Base-by-base conservation (phyloP, 2,797 vertebrate genomes). In the Oryzias sinensis region DNA sequence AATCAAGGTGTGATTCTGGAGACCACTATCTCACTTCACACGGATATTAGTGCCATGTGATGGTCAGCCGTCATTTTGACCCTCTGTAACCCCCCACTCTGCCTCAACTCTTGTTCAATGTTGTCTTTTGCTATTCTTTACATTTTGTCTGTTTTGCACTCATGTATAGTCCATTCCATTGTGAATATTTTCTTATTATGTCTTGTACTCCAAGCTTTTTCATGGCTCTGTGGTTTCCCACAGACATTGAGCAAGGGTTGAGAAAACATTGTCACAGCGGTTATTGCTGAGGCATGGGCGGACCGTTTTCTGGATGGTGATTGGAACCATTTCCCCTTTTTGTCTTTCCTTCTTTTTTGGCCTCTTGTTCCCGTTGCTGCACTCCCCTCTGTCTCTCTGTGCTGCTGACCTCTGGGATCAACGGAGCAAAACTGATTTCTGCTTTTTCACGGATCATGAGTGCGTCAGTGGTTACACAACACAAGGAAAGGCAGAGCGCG, bases 361-460 rank as follows among this genome's bases (percentile, higher is more conserved):
- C 72, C 66, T 67, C 5, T 49, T 44, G 42, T 52, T 73, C 50
- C 65, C 60, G 61, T 51, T 55, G 44, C 71, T 48, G 58, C 59
- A 61, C 52, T 62, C 50, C 48, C 33, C 65, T 44, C 49, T 65
- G 40, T 67, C 64, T 74, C 53, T 69, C 68, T 70, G 62, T 68
- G 59, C 63, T 16, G 41, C 84, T 90, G 87, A 89, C 88, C 89
- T 86, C 81, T 79, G 74, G 81, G 88, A 89, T 89, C 84, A 90
- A 76, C 85, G 80, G 79, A 91, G 85, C 88, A 89, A 87, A 81
- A 87, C 82, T 87, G 86, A 91, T 90, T 90, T 81, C 68, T 48
- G 62, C 74, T 89, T 88, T 87, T 88, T 90, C 84, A 90, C 84
- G 88, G 84, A 88, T 89, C 85, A 88, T 56, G 79, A 87, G 79